Evolutionary conservation across 2,888 invertebrate species (phyloP).

Genomic region (Calameuta pallipes): DNA sequence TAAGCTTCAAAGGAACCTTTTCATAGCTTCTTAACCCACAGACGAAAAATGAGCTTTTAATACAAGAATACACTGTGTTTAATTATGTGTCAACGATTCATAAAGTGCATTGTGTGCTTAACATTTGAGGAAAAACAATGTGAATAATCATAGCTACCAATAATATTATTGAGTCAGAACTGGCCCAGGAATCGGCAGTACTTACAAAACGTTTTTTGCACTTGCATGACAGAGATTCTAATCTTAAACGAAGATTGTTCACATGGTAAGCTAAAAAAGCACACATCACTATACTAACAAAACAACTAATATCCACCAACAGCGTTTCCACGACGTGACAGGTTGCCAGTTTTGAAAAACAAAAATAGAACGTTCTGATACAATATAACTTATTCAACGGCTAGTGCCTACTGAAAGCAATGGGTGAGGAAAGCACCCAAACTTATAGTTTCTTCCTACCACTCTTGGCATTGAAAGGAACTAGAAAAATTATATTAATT

Average conservation of each 20-base stretch:
- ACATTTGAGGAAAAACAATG: neutral
- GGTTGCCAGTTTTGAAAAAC: neutral
- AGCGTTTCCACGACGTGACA: conserved; percentile 6
- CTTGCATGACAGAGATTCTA: neutral
- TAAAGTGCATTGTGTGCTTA: neutral
- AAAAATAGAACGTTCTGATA: conserved; percentile 10
- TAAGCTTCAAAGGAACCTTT: neutral
- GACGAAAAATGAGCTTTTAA: neutral
- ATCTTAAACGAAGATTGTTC: neutral
- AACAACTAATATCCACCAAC: neutral
- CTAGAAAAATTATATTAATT: neutral
- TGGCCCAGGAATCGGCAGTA: neutral
- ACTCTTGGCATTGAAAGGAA: neutral
- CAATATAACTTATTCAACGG: conserved; percentile 11
- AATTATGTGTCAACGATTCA: neutral
- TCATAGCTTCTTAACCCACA: neutral
- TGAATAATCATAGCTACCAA: neutral
- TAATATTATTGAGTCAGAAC: neutral
- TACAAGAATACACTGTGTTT: neutral
- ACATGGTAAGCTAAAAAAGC: neutral
- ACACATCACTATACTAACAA: neutral
- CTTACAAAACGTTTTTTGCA: neutral
- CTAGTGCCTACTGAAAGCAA: neutral
- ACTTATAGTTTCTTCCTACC: neutral
- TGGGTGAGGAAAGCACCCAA: neutral